Percentiles rank a stretch among this genome's conserved stretches.
Conservation (phyloP, 2,113 vertebrate genomes). For the Etia nguti region DNA sequence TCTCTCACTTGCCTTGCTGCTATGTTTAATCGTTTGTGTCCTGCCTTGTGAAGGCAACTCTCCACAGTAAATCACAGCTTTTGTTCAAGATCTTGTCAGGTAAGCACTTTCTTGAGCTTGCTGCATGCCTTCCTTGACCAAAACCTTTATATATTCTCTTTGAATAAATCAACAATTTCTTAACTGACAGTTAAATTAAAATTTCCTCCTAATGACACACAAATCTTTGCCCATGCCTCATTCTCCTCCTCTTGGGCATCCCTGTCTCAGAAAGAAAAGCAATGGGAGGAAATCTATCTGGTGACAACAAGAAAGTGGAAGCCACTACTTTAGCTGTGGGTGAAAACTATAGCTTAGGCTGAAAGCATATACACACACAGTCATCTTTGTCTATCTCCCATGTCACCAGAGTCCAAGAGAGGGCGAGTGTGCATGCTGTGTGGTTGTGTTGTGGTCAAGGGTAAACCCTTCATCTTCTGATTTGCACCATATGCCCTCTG, state of each 20-base stretch:
- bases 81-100: conserved; percentile 75
- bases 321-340: conserved; percentile 45
- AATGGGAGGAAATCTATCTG: conserved; percentile 59
- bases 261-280: conserved; percentile 51
- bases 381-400: conserved; percentile 62
- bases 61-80: conserved; percentile 69
- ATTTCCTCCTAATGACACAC: background rate
- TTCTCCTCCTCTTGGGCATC: background rate
- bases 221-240: background rate
- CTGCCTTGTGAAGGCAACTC: conserved; percentile 75
- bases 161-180: background rate
- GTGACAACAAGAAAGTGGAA: conserved; percentile 61
- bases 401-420: conserved; percentile 32
- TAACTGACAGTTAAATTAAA: background rate
- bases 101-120: conserved; percentile 68
- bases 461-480: conserved; percentile 52
- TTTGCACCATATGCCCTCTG: conserved; percentile 70
- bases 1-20: conserved; percentile 45
- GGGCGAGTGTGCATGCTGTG: background rate
- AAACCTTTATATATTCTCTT: conserved; percentile 13
- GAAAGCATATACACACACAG: conserved; percentile 47
- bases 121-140: background rate
- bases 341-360: conserved; percentile 39
- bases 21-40: conserved; percentile 59
- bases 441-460: background rate